A percentile compares a stretch with the other conserved stretches of the same genome.
These are phyloP conservation scores for Procambarus virginalis DNA, from an alignment of 1,140 invertebrate species.

Conservation along the genomic window DNA sequence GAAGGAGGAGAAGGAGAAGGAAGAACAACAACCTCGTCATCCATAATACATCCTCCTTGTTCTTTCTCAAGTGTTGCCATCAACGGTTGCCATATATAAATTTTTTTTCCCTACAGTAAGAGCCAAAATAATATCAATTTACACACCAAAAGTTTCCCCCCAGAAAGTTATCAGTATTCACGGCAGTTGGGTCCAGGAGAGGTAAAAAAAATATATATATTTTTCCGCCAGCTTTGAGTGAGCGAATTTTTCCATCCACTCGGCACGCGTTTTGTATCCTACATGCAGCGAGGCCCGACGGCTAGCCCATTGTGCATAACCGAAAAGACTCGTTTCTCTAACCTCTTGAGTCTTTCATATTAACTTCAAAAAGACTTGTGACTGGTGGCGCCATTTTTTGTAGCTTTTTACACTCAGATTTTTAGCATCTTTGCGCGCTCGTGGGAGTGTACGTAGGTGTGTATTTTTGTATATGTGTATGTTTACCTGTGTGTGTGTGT, in stretches of 20 bases:
- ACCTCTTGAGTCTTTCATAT: not conserved
- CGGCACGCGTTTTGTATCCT: not conserved
- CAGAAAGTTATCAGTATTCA: no score
- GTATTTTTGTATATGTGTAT: no score
- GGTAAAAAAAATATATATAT: not conserved
- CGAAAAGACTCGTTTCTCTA: conserved; percentile 5
- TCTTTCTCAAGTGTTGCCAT: not conserved
- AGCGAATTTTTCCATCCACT: not conserved
- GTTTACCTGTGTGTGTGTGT: no score
- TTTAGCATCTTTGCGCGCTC: no score
- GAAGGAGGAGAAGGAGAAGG: not conserved
- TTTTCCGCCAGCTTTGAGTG: not conserved
- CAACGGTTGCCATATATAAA: no score
- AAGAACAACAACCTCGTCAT: not conserved
- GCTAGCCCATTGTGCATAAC: not conserved
- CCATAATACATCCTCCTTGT: conserved; percentile 2
- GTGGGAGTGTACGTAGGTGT: no score
- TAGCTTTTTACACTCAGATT: no score
- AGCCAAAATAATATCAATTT: no score
- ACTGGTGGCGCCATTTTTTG: not conserved
- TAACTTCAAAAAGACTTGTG: not conserved
- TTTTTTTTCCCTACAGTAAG: not conserved
- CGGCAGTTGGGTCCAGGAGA: not conserved
- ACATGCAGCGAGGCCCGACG: not conserved
- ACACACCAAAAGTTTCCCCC: no score